These are phyloP conservation scores for Drosophila willistoni DNA, from an alignment of 1,140 invertebrate species.

Conservation along the genomic window DNA sequence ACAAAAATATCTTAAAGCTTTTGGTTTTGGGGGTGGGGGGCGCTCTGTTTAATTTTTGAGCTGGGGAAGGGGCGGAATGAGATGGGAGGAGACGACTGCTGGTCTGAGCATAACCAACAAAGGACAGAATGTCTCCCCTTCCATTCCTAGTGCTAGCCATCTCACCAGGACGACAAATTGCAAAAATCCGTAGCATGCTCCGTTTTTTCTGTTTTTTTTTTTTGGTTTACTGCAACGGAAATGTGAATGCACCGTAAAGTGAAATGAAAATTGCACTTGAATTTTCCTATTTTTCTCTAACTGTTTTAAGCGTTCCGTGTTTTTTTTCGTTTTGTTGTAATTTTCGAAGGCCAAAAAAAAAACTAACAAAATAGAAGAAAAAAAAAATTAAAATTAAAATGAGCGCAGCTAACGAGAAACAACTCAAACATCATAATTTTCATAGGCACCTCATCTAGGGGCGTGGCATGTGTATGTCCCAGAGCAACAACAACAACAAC, in stretches of 20 bases:
- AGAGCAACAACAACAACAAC: constrained; percentile 30
- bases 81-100: background rate
- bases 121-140: constrained; percentile 28
- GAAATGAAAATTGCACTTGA: constrained; percentile 80
- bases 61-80: background rate
- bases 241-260: constrained; percentile 81
- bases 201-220: constrained; percentile 46
- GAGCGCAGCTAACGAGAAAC: constrained; percentile 62
- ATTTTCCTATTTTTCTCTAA: constrained; percentile 75
- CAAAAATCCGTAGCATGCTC: constrained; percentile 50
- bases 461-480: constrained; percentile 67
- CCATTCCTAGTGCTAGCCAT: background rate
- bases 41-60: too few relatives aligned
- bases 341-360: constrained; percentile 76
- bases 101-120: constrained; percentile 34
- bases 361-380: constrained; percentile 33
- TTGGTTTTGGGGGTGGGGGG: background rate
- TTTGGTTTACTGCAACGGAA: constrained; percentile 71
- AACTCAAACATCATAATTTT: constrained; percentile 77
- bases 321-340: constrained; percentile 55
- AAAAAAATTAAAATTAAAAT: constrained; percentile 70
- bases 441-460: constrained; percentile 38
- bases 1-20: constrained; percentile 62
- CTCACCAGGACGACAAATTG: constrained; percentile 54
- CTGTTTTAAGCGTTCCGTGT: constrained; percentile 62